Evolutionary conservation across 1,140 invertebrate genomes (phyloP).

Genomic region (Apis laboriosa): DNA sequence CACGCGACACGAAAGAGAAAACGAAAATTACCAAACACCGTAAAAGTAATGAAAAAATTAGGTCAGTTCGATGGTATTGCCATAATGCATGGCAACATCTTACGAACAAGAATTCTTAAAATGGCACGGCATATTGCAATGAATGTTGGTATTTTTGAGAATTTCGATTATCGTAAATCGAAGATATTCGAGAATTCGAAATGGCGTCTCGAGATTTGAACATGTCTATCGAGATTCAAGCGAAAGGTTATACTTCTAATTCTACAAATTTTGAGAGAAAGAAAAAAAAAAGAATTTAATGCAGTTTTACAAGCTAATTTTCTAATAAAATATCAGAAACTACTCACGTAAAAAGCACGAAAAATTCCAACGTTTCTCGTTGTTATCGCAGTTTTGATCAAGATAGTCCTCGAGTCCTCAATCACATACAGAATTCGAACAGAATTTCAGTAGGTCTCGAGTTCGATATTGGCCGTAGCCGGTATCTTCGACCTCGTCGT

Average conservation of each 20-base stretch:
- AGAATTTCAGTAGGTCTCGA: conserved; percentile 34
- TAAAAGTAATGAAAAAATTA: conserved; percentile 15
- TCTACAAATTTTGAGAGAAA: not conserved
- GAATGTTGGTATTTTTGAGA: not conserved
- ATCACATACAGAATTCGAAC: not conserved
- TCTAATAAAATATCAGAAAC: not conserved
- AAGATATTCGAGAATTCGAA: not conserved
- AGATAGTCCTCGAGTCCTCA: not conserved
- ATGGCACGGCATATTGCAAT: not conserved
- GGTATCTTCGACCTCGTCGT: conserved; percentile 45
- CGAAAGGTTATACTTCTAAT: not conserved
- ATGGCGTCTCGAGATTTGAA: not conserved
- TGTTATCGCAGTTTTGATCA: conserved; percentile 27
- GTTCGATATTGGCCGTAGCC: conserved; percentile 37
- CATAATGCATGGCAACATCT: not conserved
- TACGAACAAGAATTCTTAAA: conserved; percentile 16
- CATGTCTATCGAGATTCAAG: not conserved
- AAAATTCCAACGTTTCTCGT: conserved; percentile 4
- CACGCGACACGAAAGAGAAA: not conserved
- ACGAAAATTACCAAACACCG: conserved; percentile 4
- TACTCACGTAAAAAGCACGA: conserved; percentile 24
- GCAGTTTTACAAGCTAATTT: not conserved
- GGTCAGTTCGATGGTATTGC: not conserved
- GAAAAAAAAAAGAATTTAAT: not conserved
- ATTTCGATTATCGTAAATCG: not conserved